Evolutionary conservation across 2,797 vertebrate species (phyloP), one percentile per base, ranked within the genome.

Genomic region (Nyctibius grandis): DNA sequence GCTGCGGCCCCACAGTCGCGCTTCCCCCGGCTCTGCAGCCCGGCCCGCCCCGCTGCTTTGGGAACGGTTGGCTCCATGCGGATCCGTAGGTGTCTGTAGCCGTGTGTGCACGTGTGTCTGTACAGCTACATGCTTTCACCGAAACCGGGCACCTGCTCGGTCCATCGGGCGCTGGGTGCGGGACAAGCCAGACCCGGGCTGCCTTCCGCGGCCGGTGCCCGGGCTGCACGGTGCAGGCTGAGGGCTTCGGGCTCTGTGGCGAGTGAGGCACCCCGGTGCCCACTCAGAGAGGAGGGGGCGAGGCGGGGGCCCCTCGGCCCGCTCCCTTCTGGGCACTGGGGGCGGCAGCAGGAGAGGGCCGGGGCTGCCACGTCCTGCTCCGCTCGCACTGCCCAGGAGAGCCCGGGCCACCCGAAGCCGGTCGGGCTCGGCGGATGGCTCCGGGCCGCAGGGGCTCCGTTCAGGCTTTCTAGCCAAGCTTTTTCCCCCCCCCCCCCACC

Each of bases 41-140:
- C 23, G 9, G 36, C n/a, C 45, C 12, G 7, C 42, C 54, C 28
- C 9, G 15, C 42, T 12, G n/a, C 48, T 36, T 36, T 5, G 31
- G 40, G 5, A n/a, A 1, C 26, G 19, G 13, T 51, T 48, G 4
- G 11, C 31, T 29, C 36, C 40, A 0, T 9, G 16, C 20, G 6
- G 36, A 9, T 18, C 19, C 64, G 9, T 6, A 22, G 29, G 28
- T 29, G n/a, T 7, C n/a, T n/a, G n/a, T n/a, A n/a, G n/a, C n/a
- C n/a, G n/a, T n/a, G n/a, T n/a, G n/a, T n/a, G n/a, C n/a, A 4
- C 3, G 12, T 5, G 42, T 13, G 22, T 14, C 40, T 5, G 20
- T 19, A 19, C 2, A 11, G 11, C 21, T 31, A 3, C 1, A 1
- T 4, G 18, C 4, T 60, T 47, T 10, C 33, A 31, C 38, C 28